Evolutionary conservation across 2,888 invertebrate species (phyloP).

Genomic region (Subacronicta megacephala): DNA sequence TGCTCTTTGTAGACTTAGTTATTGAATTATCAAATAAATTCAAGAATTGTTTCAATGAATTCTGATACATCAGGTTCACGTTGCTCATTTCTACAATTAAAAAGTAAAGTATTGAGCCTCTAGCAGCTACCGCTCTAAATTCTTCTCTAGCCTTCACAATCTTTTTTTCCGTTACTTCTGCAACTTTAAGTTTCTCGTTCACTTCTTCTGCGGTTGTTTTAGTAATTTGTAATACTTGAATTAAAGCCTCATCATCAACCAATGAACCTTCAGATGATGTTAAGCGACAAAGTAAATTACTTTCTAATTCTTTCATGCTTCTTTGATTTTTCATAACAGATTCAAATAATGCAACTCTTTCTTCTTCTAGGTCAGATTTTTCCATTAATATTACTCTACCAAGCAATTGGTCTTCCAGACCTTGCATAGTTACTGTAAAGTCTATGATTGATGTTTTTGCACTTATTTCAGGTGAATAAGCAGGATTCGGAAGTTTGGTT

Average conservation of each 20-base stretch:
- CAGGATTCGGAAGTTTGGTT: constrained; percentile 98
- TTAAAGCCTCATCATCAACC: constrained; percentile 98
- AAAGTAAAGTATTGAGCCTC: constrained; percentile 98
- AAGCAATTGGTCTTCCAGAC: constrained; percentile 97
- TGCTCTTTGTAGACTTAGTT: constrained; percentile 96
- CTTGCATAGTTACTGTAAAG: constrained; percentile 99
- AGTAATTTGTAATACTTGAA: constrained; percentile 96
- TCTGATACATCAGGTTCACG: constrained; percentile 99
- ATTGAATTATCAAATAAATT: constrained; percentile 98
- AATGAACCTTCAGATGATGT: constrained; percentile 98
- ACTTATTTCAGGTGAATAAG: constrained; percentile 98
- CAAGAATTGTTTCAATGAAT: constrained; percentile 97
- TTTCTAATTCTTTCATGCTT: constrained; percentile 98
- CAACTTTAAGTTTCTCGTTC: constrained; percentile 97
- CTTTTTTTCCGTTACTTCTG: constrained; percentile 97
- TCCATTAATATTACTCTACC: constrained; percentile 98
- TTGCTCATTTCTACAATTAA: constrained; percentile 99
- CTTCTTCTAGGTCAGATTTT: constrained; percentile 98
- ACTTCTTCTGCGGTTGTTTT: constrained; percentile 98
- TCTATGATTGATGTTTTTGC: constrained; percentile 99
- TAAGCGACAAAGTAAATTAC: constrained; percentile 96
- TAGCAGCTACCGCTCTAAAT: constrained; percentile 97
- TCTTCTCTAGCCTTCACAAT: constrained; percentile 98
- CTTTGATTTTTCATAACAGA: constrained; percentile 99
- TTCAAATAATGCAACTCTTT: constrained; percentile 97